These are phyloP conservation scores for Pitta sordida DNA, from an alignment of 2,113 vertebrate species.

Conservation along the genomic window DNA sequence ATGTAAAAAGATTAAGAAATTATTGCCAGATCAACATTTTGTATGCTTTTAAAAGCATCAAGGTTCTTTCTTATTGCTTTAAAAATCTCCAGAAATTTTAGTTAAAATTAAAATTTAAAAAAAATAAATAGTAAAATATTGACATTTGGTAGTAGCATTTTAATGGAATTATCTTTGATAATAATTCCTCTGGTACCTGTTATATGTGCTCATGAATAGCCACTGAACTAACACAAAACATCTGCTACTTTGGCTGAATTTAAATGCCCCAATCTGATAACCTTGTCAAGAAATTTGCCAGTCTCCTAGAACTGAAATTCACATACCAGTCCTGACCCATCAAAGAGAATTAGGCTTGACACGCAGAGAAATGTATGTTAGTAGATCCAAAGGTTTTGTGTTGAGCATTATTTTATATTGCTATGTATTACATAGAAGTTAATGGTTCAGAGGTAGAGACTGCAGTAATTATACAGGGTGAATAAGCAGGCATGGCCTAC, in stretches of 20 bases:
- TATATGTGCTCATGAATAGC: conserved; percentile 23
- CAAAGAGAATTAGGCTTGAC: not conserved
- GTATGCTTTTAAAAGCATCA: not conserved
- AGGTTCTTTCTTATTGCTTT: not conserved
- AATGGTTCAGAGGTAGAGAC: not conserved
- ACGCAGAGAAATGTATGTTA: not conserved
- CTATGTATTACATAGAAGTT: not conserved
- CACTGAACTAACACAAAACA: conserved; percentile 19
- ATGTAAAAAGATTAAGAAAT: not conserved
- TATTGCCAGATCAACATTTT: not conserved
- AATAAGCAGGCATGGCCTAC: not conserved
- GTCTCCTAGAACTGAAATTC: not conserved
- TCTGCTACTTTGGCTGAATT: conserved; percentile 35
- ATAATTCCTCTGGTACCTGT: conserved; percentile 36
- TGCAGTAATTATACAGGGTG: not conserved
- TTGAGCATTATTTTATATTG: not conserved
- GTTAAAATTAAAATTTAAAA: not conserved
- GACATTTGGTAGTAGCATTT: conserved; percentile 43
- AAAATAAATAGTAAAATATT: conserved; percentile 43
- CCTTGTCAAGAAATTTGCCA: not conserved
- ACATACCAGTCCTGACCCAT: not conserved
- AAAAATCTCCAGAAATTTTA: not conserved
- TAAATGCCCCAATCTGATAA: not conserved
- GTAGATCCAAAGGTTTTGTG: not conserved
- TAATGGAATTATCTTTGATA: conserved; percentile 33